Conservation (phyloP, 2,888 invertebrate species). For the Caenorhabditis parvicauda region DNA sequence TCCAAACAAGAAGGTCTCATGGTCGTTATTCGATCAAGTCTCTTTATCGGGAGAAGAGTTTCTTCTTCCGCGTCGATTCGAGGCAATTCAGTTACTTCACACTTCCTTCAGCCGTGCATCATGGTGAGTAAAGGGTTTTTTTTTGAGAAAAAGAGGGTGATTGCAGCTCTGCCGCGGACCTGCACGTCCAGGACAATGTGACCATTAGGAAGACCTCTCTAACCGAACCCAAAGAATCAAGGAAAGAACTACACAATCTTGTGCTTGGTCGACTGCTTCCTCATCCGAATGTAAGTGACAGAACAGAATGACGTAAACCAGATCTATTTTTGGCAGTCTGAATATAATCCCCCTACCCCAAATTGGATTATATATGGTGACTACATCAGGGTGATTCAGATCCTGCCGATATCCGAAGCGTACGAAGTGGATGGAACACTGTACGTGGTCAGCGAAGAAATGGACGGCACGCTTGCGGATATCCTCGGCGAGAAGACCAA, state of each 20-base stretch:
- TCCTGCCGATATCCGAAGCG: conserved; percentile 18
- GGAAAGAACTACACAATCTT: conserved; percentile 21
- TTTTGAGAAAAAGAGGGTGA: neutral
- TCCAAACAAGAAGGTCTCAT: conserved; percentile 25
- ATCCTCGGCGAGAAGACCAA: conserved; percentile 23
- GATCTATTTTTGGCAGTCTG: too few species aligned
- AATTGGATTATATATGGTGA: too few species aligned
- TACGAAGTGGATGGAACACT: conserved; percentile 21
- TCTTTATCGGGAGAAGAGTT: conserved; percentile 25
- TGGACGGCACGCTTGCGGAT: conserved; percentile 25
- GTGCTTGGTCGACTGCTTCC: conserved; percentile 23
- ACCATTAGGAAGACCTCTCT: conserved; percentile 26
- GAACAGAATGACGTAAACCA: neutral
- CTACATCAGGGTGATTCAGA: conserved; percentile 9
- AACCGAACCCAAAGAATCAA: conserved; percentile 14
- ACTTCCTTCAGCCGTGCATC: too few species aligned
- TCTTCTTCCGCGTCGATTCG: conserved; percentile 21
- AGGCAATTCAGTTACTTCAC: conserved; percentile 21
- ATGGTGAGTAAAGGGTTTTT: too few species aligned
- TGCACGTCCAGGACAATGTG: conserved; percentile 17
- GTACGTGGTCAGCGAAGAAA: conserved; percentile 24
- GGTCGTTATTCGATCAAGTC: conserved; percentile 27
- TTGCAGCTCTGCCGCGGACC: conserved; percentile 18
- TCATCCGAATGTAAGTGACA: conserved; percentile 17
- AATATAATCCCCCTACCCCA: too few species aligned